Evolutionary conservation across 2,797 vertebrate genomes (phyloP).

Genomic region (Chiroxiphia lanceolata): DNA sequence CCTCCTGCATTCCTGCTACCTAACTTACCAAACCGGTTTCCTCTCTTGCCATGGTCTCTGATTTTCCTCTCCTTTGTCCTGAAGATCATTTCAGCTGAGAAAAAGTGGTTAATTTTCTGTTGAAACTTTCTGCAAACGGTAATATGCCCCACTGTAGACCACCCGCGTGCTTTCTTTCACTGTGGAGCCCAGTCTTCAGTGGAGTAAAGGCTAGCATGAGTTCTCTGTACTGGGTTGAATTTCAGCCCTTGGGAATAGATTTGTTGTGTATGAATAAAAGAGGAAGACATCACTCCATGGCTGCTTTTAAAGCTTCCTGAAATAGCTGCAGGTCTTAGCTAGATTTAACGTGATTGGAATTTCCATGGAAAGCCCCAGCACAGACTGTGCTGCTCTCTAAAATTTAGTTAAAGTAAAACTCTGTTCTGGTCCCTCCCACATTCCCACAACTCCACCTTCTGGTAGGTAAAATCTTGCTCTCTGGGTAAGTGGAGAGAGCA

Average conservation of each 20-base stretch:
- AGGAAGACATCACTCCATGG: constrained; percentile 31
- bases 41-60: neutral
- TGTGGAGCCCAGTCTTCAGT: neutral
- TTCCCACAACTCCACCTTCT: constrained; percentile 57
- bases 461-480: constrained; percentile 4
- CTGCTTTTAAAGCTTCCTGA: constrained; percentile 43
- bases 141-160: neutral
- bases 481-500: neutral
- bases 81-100: neutral
- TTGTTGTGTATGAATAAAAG: constrained; percentile 27
- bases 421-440: constrained; percentile 27
- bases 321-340: constrained; percentile 42
- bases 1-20: neutral
- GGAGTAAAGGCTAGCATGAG: neutral
- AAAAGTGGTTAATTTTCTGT: constrained; percentile 14
- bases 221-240: neutral
- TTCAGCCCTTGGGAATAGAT: constrained; percentile 3
- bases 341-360: constrained; percentile 1
- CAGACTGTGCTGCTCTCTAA: neutral
- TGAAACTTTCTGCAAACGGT: neutral
- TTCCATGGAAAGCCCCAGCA: constrained; percentile 38
- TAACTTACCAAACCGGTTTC: constrained; percentile 24
- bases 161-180: neutral
- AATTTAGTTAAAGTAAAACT: constrained; percentile 4
- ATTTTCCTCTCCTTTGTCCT: constrained; percentile 8